Base-by-base conservation (phyloP, 2,888 invertebrate species). In the Spilarctia lutea region DNA sequence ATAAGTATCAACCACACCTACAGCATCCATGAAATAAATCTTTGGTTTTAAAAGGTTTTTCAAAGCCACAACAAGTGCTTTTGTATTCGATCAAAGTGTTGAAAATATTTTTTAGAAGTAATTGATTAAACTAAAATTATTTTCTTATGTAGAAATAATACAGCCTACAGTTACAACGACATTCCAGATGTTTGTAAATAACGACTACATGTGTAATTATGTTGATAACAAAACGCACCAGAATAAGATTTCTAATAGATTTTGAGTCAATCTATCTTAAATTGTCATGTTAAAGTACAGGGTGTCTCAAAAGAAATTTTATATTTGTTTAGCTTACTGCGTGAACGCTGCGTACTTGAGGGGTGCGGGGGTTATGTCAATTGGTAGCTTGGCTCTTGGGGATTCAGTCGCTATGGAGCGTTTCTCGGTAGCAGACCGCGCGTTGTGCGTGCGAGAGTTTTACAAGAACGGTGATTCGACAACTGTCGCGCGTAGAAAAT, bases 1-100 rank as follows among this genome's bases (percentile, higher is more conserved):
- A 79, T 77, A 76, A 84, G 75, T 78, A 83, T 78, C 70, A 77
- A 52, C 82, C 80, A 84, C 85, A 84, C 82, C 85, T 80, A 75
- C 77, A 81, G 74, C 77, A 77, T 77, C 75, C 76, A 79, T 79
- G 67, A 81, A 81, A 83, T 84, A 78, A 75, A 76, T 77, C 77
- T 82, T 77, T 67, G 11, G 68, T 74, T 80, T 75, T 74, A 65
- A 24, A 73, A 75, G 68, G 71, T 76, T 69, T 81, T 73, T 75
- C 20, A 63, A 71, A 70, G 24, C 20, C 7, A 63, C 60, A 63
- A 42, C 27, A 63, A 39, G 27, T 42, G 27, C 39, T 13, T 18
- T 60, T 56, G 56, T 16, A 16, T 27, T 11, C 27, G n/a, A 27
- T 60, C 60, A 13, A 27, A 60, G 10, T 60, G 24, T 56, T 56